phyloP scores from a whole-genome alignment of 1,140 invertebrate species.

The Trialeurodes vaporariorum region DNA sequence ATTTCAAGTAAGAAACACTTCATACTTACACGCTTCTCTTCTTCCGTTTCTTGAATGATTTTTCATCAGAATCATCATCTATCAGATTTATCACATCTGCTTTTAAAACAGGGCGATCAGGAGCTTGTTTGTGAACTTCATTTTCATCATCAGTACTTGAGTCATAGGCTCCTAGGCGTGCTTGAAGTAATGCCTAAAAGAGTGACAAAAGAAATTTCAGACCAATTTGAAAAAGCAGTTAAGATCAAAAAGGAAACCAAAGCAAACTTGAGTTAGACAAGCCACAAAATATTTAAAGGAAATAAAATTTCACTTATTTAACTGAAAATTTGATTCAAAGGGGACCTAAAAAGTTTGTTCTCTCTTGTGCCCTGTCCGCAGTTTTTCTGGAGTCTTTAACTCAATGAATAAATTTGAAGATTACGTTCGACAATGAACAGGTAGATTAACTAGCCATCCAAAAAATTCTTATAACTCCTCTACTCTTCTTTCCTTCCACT shows the following conservation, averaged over 20 bases:
- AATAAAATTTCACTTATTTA: neutral
- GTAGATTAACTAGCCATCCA: too few species aligned
- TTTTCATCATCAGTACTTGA: constrained; percentile 23
- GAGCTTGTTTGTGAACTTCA: constrained; percentile 8
- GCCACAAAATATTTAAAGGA: constrained; percentile 16
- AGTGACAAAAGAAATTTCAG: too few species aligned
- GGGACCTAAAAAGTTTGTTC: too few species aligned
- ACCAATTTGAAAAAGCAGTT: too few species aligned
- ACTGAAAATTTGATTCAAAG: neutral
- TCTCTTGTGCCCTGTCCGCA: too few species aligned
- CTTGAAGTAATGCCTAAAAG: constrained; percentile 48
- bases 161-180: constrained; percentile 38
- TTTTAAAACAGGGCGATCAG: constrained; percentile 17
- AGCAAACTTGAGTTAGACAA: too few species aligned
- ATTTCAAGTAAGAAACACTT: constrained; percentile 3
- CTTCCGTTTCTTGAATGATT: constrained; percentile 10
- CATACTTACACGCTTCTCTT: neutral
- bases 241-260: too few species aligned
- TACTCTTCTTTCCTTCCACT: too few species aligned
- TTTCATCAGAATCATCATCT: constrained; percentile 25
- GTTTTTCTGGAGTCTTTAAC: too few species aligned
- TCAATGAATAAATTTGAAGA: too few species aligned
- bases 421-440: too few species aligned
- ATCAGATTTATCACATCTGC: constrained; percentile 27
- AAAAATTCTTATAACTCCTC: too few species aligned